A percentile compares a stretch with the other conserved stretches of the same genome.
These are phyloP conservation scores for Tauraco hartlaubi DNA, from an alignment of 2,797 vertebrate genomes.

Conservation along the genomic window DNA sequence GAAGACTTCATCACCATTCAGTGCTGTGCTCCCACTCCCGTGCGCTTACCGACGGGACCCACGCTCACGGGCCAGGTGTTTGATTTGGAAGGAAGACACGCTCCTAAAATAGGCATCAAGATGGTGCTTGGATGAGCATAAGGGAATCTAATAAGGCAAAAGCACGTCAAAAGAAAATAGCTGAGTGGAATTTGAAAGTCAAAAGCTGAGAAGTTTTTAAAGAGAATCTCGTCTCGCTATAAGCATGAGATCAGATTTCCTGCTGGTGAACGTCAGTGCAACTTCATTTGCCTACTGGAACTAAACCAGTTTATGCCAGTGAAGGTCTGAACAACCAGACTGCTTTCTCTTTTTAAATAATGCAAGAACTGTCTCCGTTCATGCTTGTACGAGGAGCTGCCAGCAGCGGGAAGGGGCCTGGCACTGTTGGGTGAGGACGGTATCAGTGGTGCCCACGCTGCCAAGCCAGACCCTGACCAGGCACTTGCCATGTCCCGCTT, in stretches of 20 bases:
- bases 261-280: not conserved
- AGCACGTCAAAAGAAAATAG: not conserved
- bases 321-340: not conserved
- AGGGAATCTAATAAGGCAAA: not conserved
- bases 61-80: not conserved
- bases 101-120: not conserved
- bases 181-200: not conserved
- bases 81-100: not conserved
- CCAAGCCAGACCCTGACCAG: not conserved
- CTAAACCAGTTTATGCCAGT: not conserved
- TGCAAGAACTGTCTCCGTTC: not conserved
- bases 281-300: not conserved
- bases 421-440: not conserved
- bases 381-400: not conserved
- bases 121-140: not conserved
- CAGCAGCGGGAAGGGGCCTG: not conserved
- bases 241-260: not conserved
- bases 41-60: not conserved
- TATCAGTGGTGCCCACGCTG: accelerated
- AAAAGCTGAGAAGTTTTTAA: not conserved
- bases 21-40: not conserved
- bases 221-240: not conserved
- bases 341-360: not conserved
- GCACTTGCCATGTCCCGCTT: not conserved
- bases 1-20: not conserved